Evolutionary conservation across 2,113 vertebrate species (phyloP).

Genomic region (Muntiacus reevesi): DNA sequence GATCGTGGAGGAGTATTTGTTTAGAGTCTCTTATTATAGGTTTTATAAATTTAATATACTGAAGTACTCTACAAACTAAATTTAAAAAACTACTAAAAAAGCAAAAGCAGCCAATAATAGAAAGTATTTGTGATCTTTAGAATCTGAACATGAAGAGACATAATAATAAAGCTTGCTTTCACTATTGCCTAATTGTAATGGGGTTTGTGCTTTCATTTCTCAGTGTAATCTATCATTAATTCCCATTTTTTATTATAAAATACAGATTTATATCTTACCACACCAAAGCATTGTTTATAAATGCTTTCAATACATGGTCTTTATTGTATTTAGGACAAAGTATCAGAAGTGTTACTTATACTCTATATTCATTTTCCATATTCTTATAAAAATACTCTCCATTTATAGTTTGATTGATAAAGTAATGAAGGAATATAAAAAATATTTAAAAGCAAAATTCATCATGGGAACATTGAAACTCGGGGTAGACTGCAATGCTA

Average conservation of each 20-base stretch:
- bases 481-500: constrained; percentile 44
- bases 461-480: constrained; percentile 52
- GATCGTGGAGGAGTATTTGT: neutral
- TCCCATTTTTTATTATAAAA: constrained; percentile 8
- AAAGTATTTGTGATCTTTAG: neutral
- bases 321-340: constrained; percentile 13
- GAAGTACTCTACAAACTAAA: neutral
- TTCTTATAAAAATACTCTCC: constrained; percentile 58
- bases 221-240: neutral
- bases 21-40: neutral
- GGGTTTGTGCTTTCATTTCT: neutral
- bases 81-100: neutral
- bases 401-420: constrained; percentile 51
- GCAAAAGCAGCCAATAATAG: neutral
- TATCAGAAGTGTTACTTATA: constrained; percentile 41
- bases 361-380: constrained; percentile 50
- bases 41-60: neutral
- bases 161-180: neutral
- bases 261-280: constrained; percentile 42
- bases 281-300: neutral
- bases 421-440: constrained; percentile 52
- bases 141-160: neutral
- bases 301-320: neutral
- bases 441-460: constrained; percentile 74
- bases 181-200: neutral